phyloP scores from a whole-genome alignment of 37 sponge, comb jelly and placozoan genomes.

The Eunapius fragilis region DNA sequence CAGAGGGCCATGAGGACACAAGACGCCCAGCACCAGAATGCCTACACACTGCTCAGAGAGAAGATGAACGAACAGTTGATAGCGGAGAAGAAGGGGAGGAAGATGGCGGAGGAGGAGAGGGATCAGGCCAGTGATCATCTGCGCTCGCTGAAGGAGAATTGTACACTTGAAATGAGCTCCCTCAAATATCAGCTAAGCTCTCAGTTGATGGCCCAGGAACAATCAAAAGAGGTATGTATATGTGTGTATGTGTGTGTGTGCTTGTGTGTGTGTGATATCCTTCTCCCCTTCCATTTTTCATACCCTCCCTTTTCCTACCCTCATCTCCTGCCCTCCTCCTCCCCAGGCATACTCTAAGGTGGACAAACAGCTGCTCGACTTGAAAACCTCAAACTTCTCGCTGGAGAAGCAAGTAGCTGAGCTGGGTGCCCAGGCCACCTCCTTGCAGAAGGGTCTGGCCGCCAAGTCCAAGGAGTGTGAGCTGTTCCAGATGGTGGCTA shows the following conservation, averaged over 20 bases:
- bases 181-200: slow-evolving; percentile 71
- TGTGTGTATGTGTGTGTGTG: slow-evolving; percentile 22
- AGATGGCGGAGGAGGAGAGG: slow-evolving; percentile 35
- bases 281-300: neutral
- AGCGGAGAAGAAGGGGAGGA: slow-evolving; percentile 3
- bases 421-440: neutral
- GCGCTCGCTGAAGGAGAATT: slow-evolving; percentile 24
- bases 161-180: slow-evolving; percentile 47
- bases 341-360: neutral
- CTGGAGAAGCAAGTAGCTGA: neutral
- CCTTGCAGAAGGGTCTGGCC: slow-evolving; percentile 1
- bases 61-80: slow-evolving; percentile 14
- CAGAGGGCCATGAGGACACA: neutral
- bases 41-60: neutral
- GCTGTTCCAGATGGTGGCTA: neutral
- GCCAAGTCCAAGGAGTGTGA: neutral
- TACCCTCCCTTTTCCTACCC: neutral
- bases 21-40: neutral
- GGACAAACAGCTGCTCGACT: neutral
- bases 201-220: slow-evolving; percentile 47
- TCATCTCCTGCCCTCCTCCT: neutral
- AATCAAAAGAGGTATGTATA: slow-evolving; percentile 55
- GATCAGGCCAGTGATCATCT: slow-evolving; percentile 38
- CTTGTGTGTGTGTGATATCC: neutral
- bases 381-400: neutral